phyloP scores from a whole-genome alignment of 1,140 invertebrate species.

The Drosophila ercepeae region DNA sequence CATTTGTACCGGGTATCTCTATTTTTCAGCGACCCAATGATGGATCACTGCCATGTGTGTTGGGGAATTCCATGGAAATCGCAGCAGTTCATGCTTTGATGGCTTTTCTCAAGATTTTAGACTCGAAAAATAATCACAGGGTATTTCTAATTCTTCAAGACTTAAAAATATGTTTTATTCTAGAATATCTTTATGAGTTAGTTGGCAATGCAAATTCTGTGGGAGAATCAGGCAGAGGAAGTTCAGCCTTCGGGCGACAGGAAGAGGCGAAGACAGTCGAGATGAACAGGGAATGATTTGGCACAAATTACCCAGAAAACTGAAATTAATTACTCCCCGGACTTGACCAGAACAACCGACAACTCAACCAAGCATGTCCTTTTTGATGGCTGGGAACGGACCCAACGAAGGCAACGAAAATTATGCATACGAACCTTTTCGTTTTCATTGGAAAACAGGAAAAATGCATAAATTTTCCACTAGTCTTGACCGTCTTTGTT shows the following conservation, averaged over 20 bases:
- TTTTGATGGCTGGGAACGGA: conserved; percentile 45
- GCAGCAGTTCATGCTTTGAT: conserved; percentile 66
- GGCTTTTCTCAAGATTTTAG: conserved; percentile 72
- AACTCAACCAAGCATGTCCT: conserved; percentile 70
- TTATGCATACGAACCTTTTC: conserved; percentile 52
- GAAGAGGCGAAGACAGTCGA: conserved; percentile 59
- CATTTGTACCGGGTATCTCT: conserved; percentile 15
- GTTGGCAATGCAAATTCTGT: conserved; percentile 61
- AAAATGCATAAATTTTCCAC: conserved; percentile 64
- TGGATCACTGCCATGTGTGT: conserved; percentile 51
- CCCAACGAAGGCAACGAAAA: conserved; percentile 31
- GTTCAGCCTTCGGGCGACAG: conserved; percentile 53
- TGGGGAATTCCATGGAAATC: conserved; percentile 67
- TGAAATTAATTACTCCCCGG: conserved; percentile 67
- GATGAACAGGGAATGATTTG: conserved; percentile 59
- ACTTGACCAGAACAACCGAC: conserved; percentile 26
- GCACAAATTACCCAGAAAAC: conserved; percentile 56
- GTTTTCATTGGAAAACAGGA: conserved; percentile 76
- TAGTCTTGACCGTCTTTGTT: conserved; percentile 25
- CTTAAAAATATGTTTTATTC: background rate
- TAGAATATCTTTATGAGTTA: background rate
- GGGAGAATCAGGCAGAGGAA: conserved; percentile 48
- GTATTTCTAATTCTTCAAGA: too few species aligned
- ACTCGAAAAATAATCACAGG: too few species aligned
- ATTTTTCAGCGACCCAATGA: conserved; percentile 22